Base-by-base conservation (phyloP, 2,797 vertebrate genomes). In the Gobio occitaniae region DNA sequence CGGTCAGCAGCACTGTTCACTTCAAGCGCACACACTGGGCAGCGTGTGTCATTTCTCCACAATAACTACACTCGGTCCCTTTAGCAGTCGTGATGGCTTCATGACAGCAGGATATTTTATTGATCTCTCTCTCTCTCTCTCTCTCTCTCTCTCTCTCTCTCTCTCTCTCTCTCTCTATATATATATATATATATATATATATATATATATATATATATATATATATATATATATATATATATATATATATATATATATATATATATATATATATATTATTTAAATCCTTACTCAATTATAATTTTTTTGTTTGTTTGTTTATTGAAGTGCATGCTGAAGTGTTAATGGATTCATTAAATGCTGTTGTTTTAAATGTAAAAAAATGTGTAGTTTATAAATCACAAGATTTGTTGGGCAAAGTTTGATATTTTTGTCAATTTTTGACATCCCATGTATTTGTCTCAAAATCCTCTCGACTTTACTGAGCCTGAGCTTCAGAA, bases 61-160 rank as follows among this genome's bases (percentile, higher is more conserved):
- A 44, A 44, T 41, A 74, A 66, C 32, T 56, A 21, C 72, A 66
- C 47, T 82, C 70, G 50, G 12, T n/a, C 29, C 56, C 59, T 17
- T 63, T 15, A 72, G 44, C 50, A 44, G 47, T 12, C 21, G n/a
- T 41, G 50, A 72, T 82, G 68, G 16, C 50, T 47, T 70, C 54
- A 80, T 70, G 29, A 50, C 77, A 50, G 66, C 69, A 21, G 56
- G 32, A 72, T 38, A n/a, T 61, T 84, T 48, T 59, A 78, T 78
- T 15, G 52, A 48, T 61, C 65, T 61, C 63, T 69, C 50, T 77
- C 72, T 69, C 71, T 76, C 82, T 68, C 81, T 65, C 56, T 65
- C 80, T n/a, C 70, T 83, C 81, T 74, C 69, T 83, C 71, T 66
- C 71, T 76, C 21, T 83, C 48, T 77, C 72, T 71, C 82, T 29